Conservation (phyloP, 2,888 invertebrate genomes). For the Hirtodrosophila duncani region DNA sequence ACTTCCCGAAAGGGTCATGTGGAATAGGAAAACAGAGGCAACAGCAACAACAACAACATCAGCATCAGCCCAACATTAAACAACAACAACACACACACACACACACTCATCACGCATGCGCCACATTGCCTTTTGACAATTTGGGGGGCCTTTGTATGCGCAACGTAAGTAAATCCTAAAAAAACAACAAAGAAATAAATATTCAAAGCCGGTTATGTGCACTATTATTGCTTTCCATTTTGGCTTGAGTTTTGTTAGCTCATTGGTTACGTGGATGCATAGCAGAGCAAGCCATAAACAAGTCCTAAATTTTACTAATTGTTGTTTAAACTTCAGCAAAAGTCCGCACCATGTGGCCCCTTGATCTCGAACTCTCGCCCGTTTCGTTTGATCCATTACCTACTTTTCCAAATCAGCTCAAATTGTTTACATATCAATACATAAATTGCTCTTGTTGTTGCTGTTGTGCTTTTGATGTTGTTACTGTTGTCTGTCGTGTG, state of each 20-base stretch:
- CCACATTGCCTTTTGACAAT: slow-evolving; percentile 17
- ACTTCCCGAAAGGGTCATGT: slow-evolving; percentile 64
- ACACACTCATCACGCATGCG: slow-evolving; percentile 11
- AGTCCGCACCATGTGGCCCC: slow-evolving; percentile 46
- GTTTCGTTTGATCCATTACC: slow-evolving; percentile 25
- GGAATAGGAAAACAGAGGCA: no score
- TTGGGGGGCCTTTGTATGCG: no score
- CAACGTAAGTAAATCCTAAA: no score
- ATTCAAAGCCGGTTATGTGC: slow-evolving; percentile 57
- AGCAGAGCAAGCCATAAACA: slow-evolving; percentile 26
- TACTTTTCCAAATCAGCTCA: slow-evolving; percentile 60
- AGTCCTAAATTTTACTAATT: slow-evolving; percentile 59
- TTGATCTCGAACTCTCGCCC: slow-evolving; percentile 39
- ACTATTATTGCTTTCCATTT: slow-evolving; percentile 52
- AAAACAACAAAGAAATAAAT: no score
- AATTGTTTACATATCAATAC: slow-evolving; percentile 69
- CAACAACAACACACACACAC: slow-evolving; percentile 6
- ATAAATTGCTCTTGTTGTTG: slow-evolving; percentile 22
- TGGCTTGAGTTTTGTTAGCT: slow-evolving; percentile 34
- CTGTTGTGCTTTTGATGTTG: slow-evolving; percentile 11
- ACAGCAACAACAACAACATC: slow-evolving; percentile 31
- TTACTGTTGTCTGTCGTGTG: slow-evolving; percentile 47
- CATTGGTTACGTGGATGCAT: slow-evolving; percentile 58
- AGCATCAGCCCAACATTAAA: slow-evolving; percentile 7
- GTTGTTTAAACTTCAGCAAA: slow-evolving; percentile 60